Conservation (phyloP, 2,888 invertebrate species). For the Odontothrips loti region DNA sequence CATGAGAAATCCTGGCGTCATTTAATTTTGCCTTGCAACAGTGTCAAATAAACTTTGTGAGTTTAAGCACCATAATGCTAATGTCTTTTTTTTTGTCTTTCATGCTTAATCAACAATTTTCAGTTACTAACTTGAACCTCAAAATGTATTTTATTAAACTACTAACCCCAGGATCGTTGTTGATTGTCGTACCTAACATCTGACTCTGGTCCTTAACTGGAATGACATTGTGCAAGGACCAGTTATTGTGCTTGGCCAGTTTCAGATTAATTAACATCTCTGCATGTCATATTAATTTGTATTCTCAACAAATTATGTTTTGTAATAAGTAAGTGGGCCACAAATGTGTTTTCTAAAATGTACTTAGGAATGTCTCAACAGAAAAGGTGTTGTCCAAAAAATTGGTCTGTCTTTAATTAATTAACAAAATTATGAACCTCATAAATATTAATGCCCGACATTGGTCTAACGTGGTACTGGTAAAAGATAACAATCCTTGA, state of each 20-base stretch:
- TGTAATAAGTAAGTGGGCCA: not conserved
- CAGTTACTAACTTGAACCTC: not conserved
- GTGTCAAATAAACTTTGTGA: not conserved
- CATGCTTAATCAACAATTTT: not conserved
- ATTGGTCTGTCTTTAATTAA: not conserved
- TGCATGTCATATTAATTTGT: not conserved
- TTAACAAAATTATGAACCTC: not conserved
- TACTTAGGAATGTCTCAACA: not conserved
- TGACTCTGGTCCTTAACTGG: conserved; percentile 8
- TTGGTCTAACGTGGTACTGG: not conserved
- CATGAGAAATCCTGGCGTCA: too few species aligned
- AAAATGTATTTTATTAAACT: not conserved
- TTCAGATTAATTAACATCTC: not conserved
- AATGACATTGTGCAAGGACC: not conserved
- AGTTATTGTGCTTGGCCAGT: conserved; percentile 3
- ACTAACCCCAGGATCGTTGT: not conserved
- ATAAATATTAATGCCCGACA: not conserved
- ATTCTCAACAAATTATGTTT: not conserved
- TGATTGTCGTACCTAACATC: not conserved
- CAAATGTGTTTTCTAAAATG: not conserved
- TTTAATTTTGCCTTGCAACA: too few species aligned
- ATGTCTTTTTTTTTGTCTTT: not conserved
- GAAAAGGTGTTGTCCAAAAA: not conserved
- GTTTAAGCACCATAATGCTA: too few species aligned
- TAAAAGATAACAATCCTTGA: not conserved